phyloP scores from a whole-genome alignment of 2,113 vertebrate species.

The Noctilio leporinus region DNA sequence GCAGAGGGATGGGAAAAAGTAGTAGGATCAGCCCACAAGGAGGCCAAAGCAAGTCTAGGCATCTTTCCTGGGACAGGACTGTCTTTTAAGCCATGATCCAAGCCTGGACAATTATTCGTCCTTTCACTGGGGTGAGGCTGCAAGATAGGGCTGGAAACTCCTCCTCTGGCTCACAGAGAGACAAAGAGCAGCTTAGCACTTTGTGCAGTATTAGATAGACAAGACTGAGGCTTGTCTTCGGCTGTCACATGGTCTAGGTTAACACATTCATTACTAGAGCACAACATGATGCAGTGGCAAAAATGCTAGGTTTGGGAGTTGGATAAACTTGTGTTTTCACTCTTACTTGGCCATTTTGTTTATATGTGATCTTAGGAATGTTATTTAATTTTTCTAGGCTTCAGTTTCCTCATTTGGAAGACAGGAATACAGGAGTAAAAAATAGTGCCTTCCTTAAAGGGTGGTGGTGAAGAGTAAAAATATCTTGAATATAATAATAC shows the following conservation, averaged over 20 bases:
- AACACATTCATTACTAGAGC: background rate
- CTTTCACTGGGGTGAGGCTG: background rate
- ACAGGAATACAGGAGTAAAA: slow-evolving; percentile 31
- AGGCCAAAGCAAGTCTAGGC: background rate
- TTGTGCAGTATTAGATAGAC: background rate
- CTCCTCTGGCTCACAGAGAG: background rate
- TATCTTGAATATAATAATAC: background rate
- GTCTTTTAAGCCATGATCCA: background rate
- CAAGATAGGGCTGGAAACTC: background rate
- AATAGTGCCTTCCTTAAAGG: background rate
- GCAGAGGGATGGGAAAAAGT: background rate
- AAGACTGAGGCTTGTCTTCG: background rate
- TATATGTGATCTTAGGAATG: background rate
- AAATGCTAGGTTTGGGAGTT: background rate
- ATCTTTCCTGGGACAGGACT: background rate
- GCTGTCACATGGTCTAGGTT: background rate
- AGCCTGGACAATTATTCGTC: background rate
- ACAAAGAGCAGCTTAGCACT: background rate
- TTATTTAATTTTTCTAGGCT: background rate
- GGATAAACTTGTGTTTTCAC: background rate
- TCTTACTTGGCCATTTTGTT: background rate
- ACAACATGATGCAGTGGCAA: background rate
- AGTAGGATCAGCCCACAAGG: background rate
- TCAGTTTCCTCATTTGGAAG: slow-evolving; percentile 29
- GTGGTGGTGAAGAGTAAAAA: background rate